Conservation (phyloP, 2,113 vertebrate species). For the Apteryx owenii region DNA sequence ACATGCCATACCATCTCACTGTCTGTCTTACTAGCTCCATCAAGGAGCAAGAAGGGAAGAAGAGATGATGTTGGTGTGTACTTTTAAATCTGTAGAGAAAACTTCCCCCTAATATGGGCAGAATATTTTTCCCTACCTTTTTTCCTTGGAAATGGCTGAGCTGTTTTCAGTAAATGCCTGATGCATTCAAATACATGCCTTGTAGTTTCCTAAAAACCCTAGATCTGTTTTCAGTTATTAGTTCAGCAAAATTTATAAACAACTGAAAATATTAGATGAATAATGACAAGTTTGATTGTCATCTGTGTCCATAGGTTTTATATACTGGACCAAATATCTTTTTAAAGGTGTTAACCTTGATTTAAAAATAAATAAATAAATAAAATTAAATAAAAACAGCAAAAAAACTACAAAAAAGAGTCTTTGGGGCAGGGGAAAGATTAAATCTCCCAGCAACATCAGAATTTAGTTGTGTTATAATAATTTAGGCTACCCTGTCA, state of each 20-base stretch:
- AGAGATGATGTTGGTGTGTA: not conserved
- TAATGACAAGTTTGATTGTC: fast-evolving
- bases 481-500: not conserved
- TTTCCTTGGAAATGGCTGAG: not conserved
- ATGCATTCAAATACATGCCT: not conserved
- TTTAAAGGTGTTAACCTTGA: not conserved
- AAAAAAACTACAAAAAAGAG: not conserved
- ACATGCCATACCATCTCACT: not conserved
- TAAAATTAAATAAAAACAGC: too few relatives aligned
- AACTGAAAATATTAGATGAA: not conserved
- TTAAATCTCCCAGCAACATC: not conserved
- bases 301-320: not conserved
- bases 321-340: not conserved
- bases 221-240: not conserved
- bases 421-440: not conserved
- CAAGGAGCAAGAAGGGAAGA: not conserved
- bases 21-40: not conserved
- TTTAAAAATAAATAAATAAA: not conserved
- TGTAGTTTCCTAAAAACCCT: not conserved
- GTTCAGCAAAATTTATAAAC: not conserved
- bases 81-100: not conserved
- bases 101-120: not conserved
- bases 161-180: not conserved
- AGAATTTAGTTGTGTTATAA: not conserved
- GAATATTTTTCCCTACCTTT: not conserved